Conservation (phyloP, 2,888 invertebrate genomes). For the Chalcis sispes region DNA sequence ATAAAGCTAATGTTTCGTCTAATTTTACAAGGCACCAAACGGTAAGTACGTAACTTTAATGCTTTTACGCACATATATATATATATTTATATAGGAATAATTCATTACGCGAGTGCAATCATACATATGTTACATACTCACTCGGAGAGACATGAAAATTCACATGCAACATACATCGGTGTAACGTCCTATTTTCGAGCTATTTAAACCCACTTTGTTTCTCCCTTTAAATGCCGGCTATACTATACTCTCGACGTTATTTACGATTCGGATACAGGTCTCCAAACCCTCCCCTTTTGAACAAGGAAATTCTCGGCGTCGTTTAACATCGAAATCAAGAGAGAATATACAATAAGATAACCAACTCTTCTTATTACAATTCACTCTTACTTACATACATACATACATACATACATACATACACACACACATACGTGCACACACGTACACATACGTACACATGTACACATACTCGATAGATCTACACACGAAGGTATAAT, state of each 20-base stretch:
- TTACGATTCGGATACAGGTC: constrained; percentile 26
- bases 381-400: no score
- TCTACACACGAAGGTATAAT: no score
- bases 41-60: no score
- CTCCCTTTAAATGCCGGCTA: neutral
- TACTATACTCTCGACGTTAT: constrained; percentile 11
- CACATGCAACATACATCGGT: neutral
- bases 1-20: neutral
- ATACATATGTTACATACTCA: no score
- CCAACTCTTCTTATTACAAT: no score
- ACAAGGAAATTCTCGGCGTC: neutral
- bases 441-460: constrained; percentile 55
- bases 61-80: no score
- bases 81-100: no score
- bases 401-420: no score
- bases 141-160: no score
- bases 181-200: constrained; percentile 36
- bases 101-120: no score
- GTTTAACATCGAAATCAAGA: neutral
- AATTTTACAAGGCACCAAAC: neutral
- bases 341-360: neutral
- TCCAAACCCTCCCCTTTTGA: neutral
- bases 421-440: neutral
- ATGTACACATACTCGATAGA: constrained; percentile 55
- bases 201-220: neutral